These are phyloP conservation scores for Poecile montanus DNA, from an alignment of 2,797 vertebrate genomes.

Conservation along the genomic window DNA sequence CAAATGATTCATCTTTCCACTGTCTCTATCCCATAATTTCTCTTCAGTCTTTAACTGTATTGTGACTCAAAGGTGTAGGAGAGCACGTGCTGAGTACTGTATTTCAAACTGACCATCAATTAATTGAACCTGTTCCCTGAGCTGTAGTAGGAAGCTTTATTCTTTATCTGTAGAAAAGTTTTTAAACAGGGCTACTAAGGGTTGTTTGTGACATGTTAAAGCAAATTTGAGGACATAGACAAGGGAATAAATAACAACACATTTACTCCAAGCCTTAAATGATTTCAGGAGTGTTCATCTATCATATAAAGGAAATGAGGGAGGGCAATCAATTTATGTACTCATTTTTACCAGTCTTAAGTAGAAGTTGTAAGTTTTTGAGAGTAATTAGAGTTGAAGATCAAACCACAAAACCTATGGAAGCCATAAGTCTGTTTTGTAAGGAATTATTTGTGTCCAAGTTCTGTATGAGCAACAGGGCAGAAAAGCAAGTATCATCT, in stretches of 20 bases:
- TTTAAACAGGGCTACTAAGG: not conserved
- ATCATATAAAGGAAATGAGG: not conserved
- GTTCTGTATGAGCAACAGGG: not conserved
- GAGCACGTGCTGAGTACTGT: not conserved
- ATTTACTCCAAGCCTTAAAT: not conserved
- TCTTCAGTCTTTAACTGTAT: not conserved
- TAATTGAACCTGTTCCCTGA: not conserved
- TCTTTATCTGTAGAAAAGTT: not conserved
- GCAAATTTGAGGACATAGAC: not conserved
- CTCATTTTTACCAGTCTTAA: not conserved
- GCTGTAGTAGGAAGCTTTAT: not conserved
- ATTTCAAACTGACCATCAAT: not conserved
- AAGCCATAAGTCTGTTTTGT: not conserved
- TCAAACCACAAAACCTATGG: not conserved
- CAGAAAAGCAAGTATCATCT: not conserved
- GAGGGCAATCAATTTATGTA: not conserved
- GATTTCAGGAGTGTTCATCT: not conserved
- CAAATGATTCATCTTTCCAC: not conserved
- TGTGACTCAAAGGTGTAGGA: not conserved
- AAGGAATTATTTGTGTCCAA: not conserved
- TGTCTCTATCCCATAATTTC: not conserved
- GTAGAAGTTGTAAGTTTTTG: not conserved
- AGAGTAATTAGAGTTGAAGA: not conserved
- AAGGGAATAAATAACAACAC: not conserved
- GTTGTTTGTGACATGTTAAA: not conserved